Evolutionary conservation across 2,888 invertebrate genomes (phyloP), one percentile per base, ranked within the genome.

Genomic region (Hypercompe scribonia): DNA sequence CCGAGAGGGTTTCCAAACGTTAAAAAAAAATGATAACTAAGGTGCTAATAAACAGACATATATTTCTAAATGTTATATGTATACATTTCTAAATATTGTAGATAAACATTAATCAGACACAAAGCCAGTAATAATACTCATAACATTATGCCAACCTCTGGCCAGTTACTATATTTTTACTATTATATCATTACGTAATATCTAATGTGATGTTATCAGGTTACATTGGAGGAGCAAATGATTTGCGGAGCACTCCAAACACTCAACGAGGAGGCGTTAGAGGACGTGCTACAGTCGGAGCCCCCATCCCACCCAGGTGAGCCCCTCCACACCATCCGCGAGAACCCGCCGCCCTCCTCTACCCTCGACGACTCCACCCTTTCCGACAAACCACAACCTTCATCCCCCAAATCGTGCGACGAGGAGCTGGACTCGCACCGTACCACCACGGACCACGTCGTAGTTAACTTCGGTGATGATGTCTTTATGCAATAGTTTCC

Each of bases 211-310:
- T 39, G 3, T 69, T 42, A 11, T 21, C 92, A 99, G 99, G 98
- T 99, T 74, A 99, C 99, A 0, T 96, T 99, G 84, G 99, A 99
- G 93, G 99, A 99, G 90, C 98, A 99, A 94, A 98, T 98, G 98
- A 99, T 99, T 83, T 98, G 98, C 93, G 99, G 99, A 78, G 98
- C 99, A 3, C 95, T 99, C 75, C 98, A 99, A 94, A 98, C 98
- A 0, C 96, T 99, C 50, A 99, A 98, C 93, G 99, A 99, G 95
- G 99, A 99, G 94, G 99, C 99, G 13, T 97, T 98, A 91, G 99
- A 99, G 95, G 99, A 99, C 94, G 98, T 98, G 65, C 93, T 98
- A 83, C 98, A 98, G 89, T 98, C 96, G 87, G 97, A 97, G 90
- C 94, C 96, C 78, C 92, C 96, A 73, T 94, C 96, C 86, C 95